Conservation (phyloP, 2,797 vertebrate genomes). For the Echeneis naucrates region DNA sequence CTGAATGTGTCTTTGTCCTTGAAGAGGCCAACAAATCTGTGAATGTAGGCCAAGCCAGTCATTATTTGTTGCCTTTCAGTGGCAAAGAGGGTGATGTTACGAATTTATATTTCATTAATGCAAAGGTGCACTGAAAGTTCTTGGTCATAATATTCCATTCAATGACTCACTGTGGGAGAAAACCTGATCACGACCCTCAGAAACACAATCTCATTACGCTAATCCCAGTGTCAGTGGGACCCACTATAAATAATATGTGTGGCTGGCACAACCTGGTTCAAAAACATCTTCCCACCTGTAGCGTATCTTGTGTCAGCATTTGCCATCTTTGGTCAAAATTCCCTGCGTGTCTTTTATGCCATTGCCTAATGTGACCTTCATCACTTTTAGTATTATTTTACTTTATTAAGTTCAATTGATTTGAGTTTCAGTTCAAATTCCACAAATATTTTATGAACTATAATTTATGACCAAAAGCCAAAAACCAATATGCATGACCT, state of each 20-base stretch:
- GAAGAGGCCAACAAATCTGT: slow-evolving; percentile 34
- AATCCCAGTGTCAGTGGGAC: too few species aligned
- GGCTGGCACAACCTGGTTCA: too few species aligned
- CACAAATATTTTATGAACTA: neutral
- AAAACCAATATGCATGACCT: slow-evolving; percentile 57
- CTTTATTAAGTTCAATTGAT: too few species aligned
- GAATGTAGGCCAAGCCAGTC: slow-evolving; percentile 57
- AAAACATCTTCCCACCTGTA: too few species aligned
- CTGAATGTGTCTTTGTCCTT: slow-evolving; percentile 62
- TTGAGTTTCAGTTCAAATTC: neutral
- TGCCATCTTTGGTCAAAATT: neutral
- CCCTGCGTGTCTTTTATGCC: neutral
- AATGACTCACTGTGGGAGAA: too few species aligned
- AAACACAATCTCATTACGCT: too few species aligned
- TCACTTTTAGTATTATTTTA: too few species aligned
- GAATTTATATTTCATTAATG: slow-evolving; percentile 21
- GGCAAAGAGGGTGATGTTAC: slow-evolving; percentile 10
- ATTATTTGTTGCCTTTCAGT: slow-evolving; percentile 38
- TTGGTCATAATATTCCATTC: neutral
- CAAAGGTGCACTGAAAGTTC: slow-evolving; percentile 21
- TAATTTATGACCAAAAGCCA: too few species aligned
- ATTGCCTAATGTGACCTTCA: neutral
- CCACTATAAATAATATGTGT: too few species aligned
- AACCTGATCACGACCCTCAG: too few species aligned
- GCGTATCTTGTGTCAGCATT: too few species aligned